Evolutionary conservation across 1,140 invertebrate genomes (phyloP), one percentile per base, ranked within the genome.

Genomic region (Campodea augens): DNA sequence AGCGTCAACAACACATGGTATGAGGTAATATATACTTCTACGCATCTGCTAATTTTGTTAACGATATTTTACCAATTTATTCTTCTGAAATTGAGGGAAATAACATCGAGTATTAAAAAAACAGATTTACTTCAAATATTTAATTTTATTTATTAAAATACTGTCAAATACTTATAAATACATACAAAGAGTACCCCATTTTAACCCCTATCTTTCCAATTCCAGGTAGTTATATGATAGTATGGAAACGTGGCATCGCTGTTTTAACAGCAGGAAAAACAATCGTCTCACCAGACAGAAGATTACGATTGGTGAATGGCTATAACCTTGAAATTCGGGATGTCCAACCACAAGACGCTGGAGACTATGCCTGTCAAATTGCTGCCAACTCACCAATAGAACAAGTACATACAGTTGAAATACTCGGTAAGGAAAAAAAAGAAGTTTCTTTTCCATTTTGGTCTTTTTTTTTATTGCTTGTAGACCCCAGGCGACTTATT

Each of bases 361-460:
- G 71, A 12, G 67, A 70, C 53, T 73, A 73, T 56, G 66, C 71
- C 39, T 73, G 71, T 54, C 70, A 72, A 56, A 70, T 73, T 50
- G 69, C 66, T 37, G 70, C 68, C 13, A 57, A 69, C 50, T 63
- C 69, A 50, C 69, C 69, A 32, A 58, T 65, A 38, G 70, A 73
- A 62, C 69, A 71, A 42, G 68, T 67, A 21, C 71, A 73, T 53
- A 70, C 66, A 18, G 60, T 73, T 27, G 66, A 71, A 56, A 69
- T 73, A 48, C 57, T 72, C 47, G 70, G 71, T 72, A 61, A 68
- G 67, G 66, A 25, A 20, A 22, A 37, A 37, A 37, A 18, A 3
- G 4, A 3, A 37, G 36, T 10, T 37, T 37, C 3, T 37, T n/a
- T 37, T 37, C 3, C 36, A 18, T 37, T 37, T 10, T 10, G n/a